phyloP scores from a whole-genome alignment of 1,140 invertebrate genomes.

The Zaprionus nigranus region DNA sequence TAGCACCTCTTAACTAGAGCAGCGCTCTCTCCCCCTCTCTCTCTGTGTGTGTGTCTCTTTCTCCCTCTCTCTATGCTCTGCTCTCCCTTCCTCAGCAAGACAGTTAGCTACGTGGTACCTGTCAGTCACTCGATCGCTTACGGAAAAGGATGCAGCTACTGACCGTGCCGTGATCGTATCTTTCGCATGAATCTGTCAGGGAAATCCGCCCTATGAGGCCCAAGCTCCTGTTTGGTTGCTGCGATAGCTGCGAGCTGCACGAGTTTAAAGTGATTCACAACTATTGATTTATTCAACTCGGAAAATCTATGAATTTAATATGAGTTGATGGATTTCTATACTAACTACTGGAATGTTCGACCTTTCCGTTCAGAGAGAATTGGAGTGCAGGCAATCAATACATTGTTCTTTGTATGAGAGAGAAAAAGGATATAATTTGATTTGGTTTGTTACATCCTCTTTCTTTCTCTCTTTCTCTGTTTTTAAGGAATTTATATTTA shows the following conservation, averaged over 20 bases:
- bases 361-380: background rate
- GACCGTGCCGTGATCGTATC: constrained; percentile 66
- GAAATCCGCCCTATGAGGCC: constrained; percentile 55
- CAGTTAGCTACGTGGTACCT: constrained; percentile 6
- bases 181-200: constrained; percentile 70
- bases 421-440: background rate
- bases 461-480: background rate
- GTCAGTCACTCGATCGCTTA: constrained; percentile 35
- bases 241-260: constrained; percentile 22
- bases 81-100: background rate
- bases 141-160: constrained; percentile 71
- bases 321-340: constrained; percentile 18
- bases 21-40: constrained; percentile 5
- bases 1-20: constrained; percentile 71
- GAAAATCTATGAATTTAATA: constrained; percentile 35
- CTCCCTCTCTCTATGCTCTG: background rate
- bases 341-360: constrained; percentile 20
- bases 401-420: background rate
- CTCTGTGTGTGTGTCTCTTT: background rate
- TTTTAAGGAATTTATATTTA: background rate
- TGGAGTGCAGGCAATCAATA: background rate
- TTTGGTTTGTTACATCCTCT: background rate
- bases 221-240: constrained; percentile 57
- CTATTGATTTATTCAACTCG: constrained; percentile 35
- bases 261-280: constrained; percentile 41